These are phyloP conservation scores for Diorhabda elongata DNA, from an alignment of 1,140 invertebrate species.

Conservation along the genomic window DNA sequence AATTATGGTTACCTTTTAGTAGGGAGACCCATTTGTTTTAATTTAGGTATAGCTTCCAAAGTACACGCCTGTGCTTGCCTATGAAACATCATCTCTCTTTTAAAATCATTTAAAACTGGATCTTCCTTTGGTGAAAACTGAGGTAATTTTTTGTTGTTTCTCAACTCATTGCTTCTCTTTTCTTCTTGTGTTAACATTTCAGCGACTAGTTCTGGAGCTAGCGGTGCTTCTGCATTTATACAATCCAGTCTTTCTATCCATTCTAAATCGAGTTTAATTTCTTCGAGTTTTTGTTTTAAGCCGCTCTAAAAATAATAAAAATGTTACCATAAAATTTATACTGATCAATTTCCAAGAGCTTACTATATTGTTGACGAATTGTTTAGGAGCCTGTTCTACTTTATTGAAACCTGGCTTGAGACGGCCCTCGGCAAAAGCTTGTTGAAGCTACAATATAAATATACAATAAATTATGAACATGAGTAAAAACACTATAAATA, in stretches of 20 bases:
- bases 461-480: constrained; percentile 8
- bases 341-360: constrained; percentile 6
- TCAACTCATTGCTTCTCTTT: constrained; percentile 59
- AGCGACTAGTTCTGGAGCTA: constrained; percentile 75
- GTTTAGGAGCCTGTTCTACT: constrained; percentile 56
- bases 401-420: constrained; percentile 81
- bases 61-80: constrained; percentile 87
- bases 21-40: constrained; percentile 70
- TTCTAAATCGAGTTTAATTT: constrained; percentile 67
- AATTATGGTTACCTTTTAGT: constrained; percentile 59
- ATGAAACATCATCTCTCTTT: constrained; percentile 86
- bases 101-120: constrained; percentile 88
- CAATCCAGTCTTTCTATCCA: constrained; percentile 87
- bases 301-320: constrained; percentile 50
- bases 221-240: constrained; percentile 66
- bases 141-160: constrained; percentile 65
- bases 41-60: constrained; percentile 67
- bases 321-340: neutral
- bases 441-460: constrained; percentile 64
- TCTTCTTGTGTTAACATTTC: constrained; percentile 68
- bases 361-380: constrained; percentile 63
- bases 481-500: constrained; percentile 32
- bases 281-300: constrained; percentile 66
- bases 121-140: constrained; percentile 65
- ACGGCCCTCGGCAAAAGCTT: constrained; percentile 74